phyloP scores from a whole-genome alignment of 2,888 invertebrate species.

The Harpagoxenus sublaevis region DNA sequence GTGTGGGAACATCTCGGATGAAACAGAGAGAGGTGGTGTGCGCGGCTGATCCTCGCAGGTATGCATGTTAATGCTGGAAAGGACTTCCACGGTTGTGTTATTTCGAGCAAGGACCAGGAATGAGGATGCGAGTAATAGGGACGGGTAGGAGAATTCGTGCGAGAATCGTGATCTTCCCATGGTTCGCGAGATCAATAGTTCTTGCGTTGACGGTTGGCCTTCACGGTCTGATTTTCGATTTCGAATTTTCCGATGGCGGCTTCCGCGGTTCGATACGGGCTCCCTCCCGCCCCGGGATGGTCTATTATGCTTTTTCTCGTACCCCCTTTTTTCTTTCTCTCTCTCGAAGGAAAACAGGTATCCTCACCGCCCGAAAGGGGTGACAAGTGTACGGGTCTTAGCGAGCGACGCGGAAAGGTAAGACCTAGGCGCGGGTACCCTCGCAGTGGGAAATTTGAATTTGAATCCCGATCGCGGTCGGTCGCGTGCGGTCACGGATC shows the following conservation, averaged over 20 bases:
- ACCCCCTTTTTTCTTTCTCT: background rate
- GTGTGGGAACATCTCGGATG: conserved; percentile 75
- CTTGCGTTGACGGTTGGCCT: conserved; percentile 26
- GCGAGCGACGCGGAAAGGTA: conserved; percentile 63
- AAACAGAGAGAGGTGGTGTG: conserved; percentile 61
- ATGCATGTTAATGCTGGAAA: conserved; percentile 71
- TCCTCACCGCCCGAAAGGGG: conserved; percentile 23
- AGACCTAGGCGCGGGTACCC: conserved; percentile 58
- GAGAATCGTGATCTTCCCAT: conserved; percentile 42
- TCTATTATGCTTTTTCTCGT: background rate
- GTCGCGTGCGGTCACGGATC: conserved; percentile 78
- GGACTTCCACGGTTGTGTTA: conserved; percentile 32
- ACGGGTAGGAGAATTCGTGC: background rate
- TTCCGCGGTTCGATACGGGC: background rate
- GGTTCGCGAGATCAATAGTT: conserved; percentile 17
- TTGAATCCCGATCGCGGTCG: conserved; percentile 74
- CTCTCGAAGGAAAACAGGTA: conserved; percentile 59
- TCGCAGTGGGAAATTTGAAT: conserved; percentile 74
- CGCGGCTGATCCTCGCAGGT: conserved; percentile 58
- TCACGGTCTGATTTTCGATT: conserved; percentile 21
- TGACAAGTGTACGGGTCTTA: conserved; percentile 71
- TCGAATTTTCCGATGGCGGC: conserved; percentile 6
- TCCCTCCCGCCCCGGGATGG: background rate
- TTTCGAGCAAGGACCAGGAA: conserved; percentile 22
- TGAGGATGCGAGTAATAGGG: background rate